Evolutionary conservation across 1,140 invertebrate species (phyloP), one percentile per base, ranked within the genome.

Genomic region (Papilio glaucus): DNA sequence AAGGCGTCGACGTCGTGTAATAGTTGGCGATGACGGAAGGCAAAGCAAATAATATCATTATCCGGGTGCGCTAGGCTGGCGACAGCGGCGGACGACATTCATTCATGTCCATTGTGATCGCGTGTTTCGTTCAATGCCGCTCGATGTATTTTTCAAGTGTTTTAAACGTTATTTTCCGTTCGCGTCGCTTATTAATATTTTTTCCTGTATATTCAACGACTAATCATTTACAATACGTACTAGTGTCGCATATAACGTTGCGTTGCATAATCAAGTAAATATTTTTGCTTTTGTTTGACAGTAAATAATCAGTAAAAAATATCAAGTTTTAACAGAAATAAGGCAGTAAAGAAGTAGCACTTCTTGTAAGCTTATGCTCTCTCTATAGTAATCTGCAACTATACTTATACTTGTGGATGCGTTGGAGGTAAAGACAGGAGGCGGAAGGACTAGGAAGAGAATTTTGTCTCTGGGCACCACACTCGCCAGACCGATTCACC

Each of bases 31-130:
- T 91, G 87, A 91, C 88, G 87, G 88, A 91, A 89, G 82, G 80
- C 83, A 83, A 86, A 87, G 81, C 81, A 90, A 89, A 89, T 83
- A 89, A 90, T 85, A 86, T 86, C 83, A 88, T 90, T 89, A 89
- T 88, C 85, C 87, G 88, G 80, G 79, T 84, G 83, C 29, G 29
- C 73, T 77, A 77, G 77, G 77, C 72, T 73, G 75, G 76, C 65
- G 74, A 71, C 75, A 69, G 72, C 67, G 81, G 75, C 76, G 76
- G 83, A 77, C 76, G 81, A 83, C 85, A 88, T 86, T 83, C 86
- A 88, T 90, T 88, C 86, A 87, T 85, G 85, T 76, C 85, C 81
- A 91, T 88, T 89, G 75, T 85, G 84, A 86, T 87, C 83, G 86
- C 80, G 77, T 85, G 84, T 83, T 84, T 80, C 81, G 82, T 85